Conservation (phyloP, 1,140 invertebrate species). For the Drosophila mojavensis region DNA sequence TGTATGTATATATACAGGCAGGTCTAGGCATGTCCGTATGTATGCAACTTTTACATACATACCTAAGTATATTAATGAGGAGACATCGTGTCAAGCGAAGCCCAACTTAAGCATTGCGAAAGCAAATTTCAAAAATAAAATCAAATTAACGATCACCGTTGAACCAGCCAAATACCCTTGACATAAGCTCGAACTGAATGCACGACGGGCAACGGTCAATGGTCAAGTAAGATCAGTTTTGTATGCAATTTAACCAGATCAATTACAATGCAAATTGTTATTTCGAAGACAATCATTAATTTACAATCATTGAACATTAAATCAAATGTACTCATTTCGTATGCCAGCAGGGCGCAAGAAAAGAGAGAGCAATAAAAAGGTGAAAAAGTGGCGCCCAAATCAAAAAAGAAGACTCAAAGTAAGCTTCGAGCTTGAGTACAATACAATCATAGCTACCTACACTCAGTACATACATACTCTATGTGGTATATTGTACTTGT, state of each 20-base stretch:
- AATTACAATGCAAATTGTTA: conserved; percentile 5
- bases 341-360: conserved; percentile 2
- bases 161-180: conserved; percentile 48
- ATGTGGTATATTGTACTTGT: background rate
- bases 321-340: background rate
- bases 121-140: conserved; percentile 69
- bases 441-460: background rate
- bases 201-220: conserved; percentile 4
- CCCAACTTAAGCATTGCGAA: conserved; percentile 69
- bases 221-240: conserved; percentile 12
- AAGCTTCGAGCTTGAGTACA: conserved; percentile 7
- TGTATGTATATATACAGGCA: conserved; percentile 3
- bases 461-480: background rate
- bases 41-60: conserved; percentile 2
- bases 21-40: background rate
- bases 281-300: background rate
- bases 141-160: conserved; percentile 52
- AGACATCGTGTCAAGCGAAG: conserved; percentile 54
- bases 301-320: too few species aligned
- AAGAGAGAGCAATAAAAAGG: conserved; percentile 25
- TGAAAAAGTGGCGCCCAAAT: conserved; percentile 22
- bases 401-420: conserved; percentile 15
- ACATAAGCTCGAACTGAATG: conserved; percentile 29
- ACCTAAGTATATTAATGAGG: conserved; percentile 63
- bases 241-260: conserved; percentile 12